Base-by-base conservation (phyloP, 2,113 vertebrate genomes). In the Pelodiscus sinensis region DNA sequence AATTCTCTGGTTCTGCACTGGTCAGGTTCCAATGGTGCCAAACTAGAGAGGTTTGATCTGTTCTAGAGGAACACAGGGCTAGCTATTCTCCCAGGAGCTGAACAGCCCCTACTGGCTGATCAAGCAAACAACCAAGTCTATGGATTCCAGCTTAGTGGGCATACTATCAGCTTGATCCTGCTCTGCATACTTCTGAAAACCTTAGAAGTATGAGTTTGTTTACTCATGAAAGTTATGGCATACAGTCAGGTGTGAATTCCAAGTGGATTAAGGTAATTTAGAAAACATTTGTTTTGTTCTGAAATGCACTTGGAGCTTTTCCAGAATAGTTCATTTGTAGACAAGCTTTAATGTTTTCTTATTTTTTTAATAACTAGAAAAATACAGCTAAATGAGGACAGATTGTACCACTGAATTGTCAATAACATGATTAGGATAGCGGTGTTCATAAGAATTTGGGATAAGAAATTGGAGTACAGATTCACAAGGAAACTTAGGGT, bases 241-340 rank as follows among this genome's bases (percentile, higher is more conserved):
- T n/a, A 54, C 3, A 19, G 10, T 55, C 24, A 29, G 5, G 14
- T 3, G 0, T 14, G 22, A 54, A 19, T 73, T 31, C 12, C 71
- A 86, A 83, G 9, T 25, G 3, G 25, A 62, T 5, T 6, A 56
- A 3, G 24, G 9, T 29, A 78, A 88, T 19, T 68, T 54, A 38
- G 82, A 0, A 13, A 35, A 24, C 24, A 0, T 2, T 25, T n/a
- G 4, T 90, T 79, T 54, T 60, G 29, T 65, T 62, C 44, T 57
- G 65, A 8, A 84, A 89, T 90, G 44, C 0, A 50, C 4, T 51
- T 50, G 60, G 50, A 4, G 52, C 13, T 22, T 50, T 25, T 22
- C 84, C 35, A n/a, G 52, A 55, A n/a, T 3, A 19, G 44, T 29
- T 29, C 29, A 19, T 79, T 29, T 29, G 9, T 1, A 55, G 2